These are phyloP conservation scores for Erithacus rubecula DNA, from an alignment of 2,797 vertebrate species.

Conservation along the genomic window DNA sequence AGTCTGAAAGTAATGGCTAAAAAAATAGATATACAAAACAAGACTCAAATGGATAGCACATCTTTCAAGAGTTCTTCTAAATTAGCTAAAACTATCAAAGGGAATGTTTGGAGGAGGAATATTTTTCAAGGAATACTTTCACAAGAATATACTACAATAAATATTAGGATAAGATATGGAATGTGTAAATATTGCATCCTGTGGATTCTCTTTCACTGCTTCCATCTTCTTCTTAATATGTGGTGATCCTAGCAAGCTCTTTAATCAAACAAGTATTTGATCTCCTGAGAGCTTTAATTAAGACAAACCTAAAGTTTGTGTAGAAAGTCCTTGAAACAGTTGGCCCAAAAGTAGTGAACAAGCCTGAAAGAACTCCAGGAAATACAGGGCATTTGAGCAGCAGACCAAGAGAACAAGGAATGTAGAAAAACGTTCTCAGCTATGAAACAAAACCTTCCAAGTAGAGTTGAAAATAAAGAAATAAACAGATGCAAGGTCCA, in stretches of 20 bases:
- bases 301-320: not conserved
- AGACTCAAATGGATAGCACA: not conserved
- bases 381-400: not conserved
- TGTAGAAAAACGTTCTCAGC: not conserved
- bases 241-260: not conserved
- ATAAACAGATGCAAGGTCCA: not conserved
- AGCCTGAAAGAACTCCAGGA: not conserved
- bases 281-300: not conserved
- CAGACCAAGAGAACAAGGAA: not conserved
- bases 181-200: not conserved
- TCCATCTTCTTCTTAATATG: not conserved
- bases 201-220: not conserved
- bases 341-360: not conserved
- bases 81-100: not conserved
- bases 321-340: not conserved
- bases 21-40: not conserved
- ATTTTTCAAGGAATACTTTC: not conserved
- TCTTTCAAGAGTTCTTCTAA: not conserved
- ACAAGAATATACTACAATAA: not conserved
- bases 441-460: not conserved
- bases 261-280: not conserved
- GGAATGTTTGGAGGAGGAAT: not conserved
- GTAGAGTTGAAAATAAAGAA: not conserved
- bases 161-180: not conserved
- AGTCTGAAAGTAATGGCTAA: not conserved